Percentiles rank a stretch among this genome's conserved stretches.
Conservation (phyloP, 2,888 invertebrate genomes). For the Zonitis immaculata region DNA sequence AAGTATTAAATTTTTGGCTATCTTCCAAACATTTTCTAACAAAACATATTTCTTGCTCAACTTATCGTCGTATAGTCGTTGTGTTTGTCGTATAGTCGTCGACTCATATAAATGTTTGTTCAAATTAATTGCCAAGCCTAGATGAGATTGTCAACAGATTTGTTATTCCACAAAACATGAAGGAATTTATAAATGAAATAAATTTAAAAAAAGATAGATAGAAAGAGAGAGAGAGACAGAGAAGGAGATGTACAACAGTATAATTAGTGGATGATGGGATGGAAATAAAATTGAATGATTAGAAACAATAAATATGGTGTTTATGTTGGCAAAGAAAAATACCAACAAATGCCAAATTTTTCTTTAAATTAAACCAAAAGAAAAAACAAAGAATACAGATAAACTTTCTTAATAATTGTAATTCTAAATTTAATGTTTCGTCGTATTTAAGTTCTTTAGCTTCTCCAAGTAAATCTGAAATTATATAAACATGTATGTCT, state of each 20-base stretch:
- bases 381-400: too few species aligned
- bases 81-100: slow-evolving; percentile 6
- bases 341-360: neutral
- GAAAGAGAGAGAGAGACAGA: too few species aligned
- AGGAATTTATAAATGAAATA: neutral
- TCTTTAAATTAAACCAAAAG: neutral
- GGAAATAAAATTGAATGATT: slow-evolving; percentile 3
- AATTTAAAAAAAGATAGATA: too few species aligned
- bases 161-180: slow-evolving; percentile 12
- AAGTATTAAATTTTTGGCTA: slow-evolving; percentile 4
- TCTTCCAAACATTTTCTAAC: slow-evolving; percentile 11
- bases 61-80: slow-evolving; percentile 6
- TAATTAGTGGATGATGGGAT: neutral
- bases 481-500: too few species aligned
- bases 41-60: slow-evolving; percentile 20
- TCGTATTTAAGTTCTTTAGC: too few species aligned
- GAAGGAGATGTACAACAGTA: neutral
- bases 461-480: too few species aligned
- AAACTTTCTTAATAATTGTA: too few species aligned
- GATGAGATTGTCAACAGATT: slow-evolving; percentile 22
- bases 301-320: neutral
- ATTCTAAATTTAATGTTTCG: neutral
- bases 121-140: slow-evolving; percentile 26
- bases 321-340: neutral
- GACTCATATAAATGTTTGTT: slow-evolving; percentile 20